phyloP scores from a whole-genome alignment of 2,888 invertebrate species.

The Hedychridium roseum region DNA sequence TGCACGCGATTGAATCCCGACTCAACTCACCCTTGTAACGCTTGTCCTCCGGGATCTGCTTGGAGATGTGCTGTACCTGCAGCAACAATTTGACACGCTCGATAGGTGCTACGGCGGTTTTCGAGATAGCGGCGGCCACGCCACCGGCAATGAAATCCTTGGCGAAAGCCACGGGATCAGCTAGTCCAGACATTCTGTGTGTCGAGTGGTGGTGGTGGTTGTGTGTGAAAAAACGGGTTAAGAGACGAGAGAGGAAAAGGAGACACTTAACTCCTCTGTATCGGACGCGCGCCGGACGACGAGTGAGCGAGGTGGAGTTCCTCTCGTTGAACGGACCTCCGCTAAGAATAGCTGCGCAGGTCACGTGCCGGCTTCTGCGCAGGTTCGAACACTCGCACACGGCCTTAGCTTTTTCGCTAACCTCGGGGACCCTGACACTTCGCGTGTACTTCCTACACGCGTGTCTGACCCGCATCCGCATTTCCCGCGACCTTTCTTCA shows the following conservation, averaged over 20 bases:
- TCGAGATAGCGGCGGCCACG: constrained; percentile 90
- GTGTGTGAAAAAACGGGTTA: constrained; percentile 45
- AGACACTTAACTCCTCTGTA: constrained; percentile 54
- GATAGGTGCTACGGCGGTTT: constrained; percentile 94
- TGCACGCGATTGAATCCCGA: too few relatives aligned
- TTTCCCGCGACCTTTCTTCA: constrained; percentile 38
- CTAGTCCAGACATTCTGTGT: constrained; percentile 63
- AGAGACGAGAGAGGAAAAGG: constrained; percentile 54
- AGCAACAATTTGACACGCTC: constrained; percentile 93
- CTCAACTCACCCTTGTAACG: constrained; percentile 84
- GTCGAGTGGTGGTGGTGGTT: constrained; percentile 29
- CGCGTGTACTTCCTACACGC: constrained; percentile 23
- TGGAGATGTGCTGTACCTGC: constrained; percentile 93
- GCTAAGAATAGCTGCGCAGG: constrained; percentile 62
- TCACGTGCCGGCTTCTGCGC: constrained; percentile 58
- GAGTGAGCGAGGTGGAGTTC: constrained; percentile 61
- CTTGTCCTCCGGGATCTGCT: constrained; percentile 84
- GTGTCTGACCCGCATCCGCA: constrained; percentile 29
- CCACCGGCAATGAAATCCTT: constrained; percentile 94
- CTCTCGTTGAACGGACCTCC: constrained; percentile 53
- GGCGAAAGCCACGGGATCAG: constrained; percentile 84
- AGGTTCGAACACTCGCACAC: constrained; percentile 36
- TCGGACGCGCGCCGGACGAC: constrained; percentile 69
- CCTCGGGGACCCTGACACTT: constrained; percentile 47
- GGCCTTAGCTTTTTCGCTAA: constrained; percentile 13